These are phyloP conservation scores for Macrosiphum euphorbiae DNA, from an alignment of 2,888 invertebrate species.

Conservation along the genomic window DNA sequence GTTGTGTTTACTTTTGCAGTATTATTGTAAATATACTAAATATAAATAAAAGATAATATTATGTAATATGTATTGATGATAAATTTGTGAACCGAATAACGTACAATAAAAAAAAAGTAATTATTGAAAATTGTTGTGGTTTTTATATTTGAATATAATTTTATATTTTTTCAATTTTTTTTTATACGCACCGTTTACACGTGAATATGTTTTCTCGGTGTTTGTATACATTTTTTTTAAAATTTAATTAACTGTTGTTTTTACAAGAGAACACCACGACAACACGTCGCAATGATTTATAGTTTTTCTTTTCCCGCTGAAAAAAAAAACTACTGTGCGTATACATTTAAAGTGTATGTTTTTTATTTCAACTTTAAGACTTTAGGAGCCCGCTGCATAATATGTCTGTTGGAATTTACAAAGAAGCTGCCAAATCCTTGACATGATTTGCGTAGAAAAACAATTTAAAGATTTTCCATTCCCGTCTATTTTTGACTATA, in stretches of 20 bases:
- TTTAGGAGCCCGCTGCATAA: not conserved
- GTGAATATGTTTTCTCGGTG: not conserved
- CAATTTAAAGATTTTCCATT: slow-evolving; percentile 3
- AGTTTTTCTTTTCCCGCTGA: not conserved
- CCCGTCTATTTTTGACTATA: slow-evolving; percentile 31
- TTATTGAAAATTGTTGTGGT: not conserved
- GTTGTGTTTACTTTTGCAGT: slow-evolving; percentile 31
- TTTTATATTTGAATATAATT: not conserved
- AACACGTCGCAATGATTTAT: slow-evolving; percentile 34
- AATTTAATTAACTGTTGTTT: slow-evolving; percentile 33
- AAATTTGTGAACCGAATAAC: slow-evolving; percentile 40
- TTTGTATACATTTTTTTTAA: not conserved
- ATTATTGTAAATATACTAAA: slow-evolving; percentile 48
- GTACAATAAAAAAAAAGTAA: slow-evolving; percentile 47
- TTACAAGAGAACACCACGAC: not conserved
- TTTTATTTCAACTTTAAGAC: slow-evolving; percentile 33
- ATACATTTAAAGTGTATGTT: not conserved
- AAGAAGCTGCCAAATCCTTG: slow-evolving; percentile 55
- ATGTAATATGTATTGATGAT: slow-evolving; percentile 21
- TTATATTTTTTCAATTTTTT: no score
- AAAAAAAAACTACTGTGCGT: slow-evolving; percentile 14
- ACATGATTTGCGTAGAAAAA: slow-evolving; percentile 38
- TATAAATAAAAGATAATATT: not conserved
- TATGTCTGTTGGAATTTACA: slow-evolving; percentile 10
- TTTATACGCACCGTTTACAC: not conserved